Conservation (phyloP, 2,113 vertebrate genomes). For the Lutjanus erythropterus region DNA sequence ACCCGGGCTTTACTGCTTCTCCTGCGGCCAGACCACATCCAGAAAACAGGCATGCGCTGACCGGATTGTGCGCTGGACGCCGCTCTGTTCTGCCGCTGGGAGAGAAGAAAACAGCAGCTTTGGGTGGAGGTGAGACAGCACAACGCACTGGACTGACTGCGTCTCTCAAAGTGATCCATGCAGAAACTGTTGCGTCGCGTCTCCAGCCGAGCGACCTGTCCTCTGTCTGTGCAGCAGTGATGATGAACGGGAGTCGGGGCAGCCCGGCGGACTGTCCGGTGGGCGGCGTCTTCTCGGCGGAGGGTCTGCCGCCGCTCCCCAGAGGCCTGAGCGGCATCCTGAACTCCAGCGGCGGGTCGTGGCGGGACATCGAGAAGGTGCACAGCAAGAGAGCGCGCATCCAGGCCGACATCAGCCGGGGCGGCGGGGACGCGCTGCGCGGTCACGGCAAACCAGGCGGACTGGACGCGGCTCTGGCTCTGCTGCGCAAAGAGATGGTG, state of each 20-base stretch:
- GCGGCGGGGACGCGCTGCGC: conserved; percentile 65
- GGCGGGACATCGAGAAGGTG: conserved; percentile 87
- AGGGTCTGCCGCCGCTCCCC: conserved; percentile 86
- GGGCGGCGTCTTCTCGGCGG: conserved; percentile 68
- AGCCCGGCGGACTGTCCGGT: conserved; percentile 60
- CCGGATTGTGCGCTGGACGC: neutral
- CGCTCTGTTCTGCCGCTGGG: neutral
- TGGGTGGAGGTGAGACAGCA: neutral
- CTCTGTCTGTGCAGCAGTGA: neutral
- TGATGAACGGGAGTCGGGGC: conserved; percentile 77
- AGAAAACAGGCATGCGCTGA: neutral
- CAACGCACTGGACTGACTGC: neutral
- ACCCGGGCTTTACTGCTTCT: neutral
- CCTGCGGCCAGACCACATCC: neutral
- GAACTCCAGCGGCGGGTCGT: conserved; percentile 87
- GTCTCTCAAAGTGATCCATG: neutral
- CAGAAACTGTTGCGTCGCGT: neutral
- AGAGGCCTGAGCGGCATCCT: conserved; percentile 88
- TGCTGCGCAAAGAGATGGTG: conserved; percentile 89
- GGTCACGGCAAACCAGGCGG: conserved; percentile 78
- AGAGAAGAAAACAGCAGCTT: neutral
- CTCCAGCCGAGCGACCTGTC: neutral
- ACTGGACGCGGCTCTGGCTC: conserved; percentile 84
- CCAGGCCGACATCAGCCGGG: conserved; percentile 86
- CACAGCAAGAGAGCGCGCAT: conserved; percentile 87